These are phyloP conservation scores for Siderastrea radians DNA, from an alignment of 92 coral and sea anemone species.

Conservation along the genomic window DNA sequence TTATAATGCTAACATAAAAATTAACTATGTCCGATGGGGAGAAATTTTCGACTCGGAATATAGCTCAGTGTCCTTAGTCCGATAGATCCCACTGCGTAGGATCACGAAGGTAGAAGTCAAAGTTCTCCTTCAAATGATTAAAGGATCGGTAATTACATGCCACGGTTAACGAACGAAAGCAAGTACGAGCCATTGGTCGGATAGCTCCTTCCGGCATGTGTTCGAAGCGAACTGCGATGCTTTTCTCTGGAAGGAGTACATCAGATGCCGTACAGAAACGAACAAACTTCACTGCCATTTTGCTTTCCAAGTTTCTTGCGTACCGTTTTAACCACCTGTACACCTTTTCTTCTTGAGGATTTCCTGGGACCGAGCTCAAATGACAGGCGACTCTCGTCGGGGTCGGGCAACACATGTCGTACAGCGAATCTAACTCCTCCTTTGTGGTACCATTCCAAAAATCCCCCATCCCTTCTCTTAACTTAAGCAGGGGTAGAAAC, in stretches of 20 bases:
- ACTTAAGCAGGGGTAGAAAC: conserved; percentile 44
- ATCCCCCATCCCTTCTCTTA: conserved; percentile 7
- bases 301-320: conserved; percentile 26
- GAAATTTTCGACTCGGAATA: no score
- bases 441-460: conserved; percentile 27
- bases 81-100: conserved; percentile 53
- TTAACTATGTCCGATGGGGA: no score
- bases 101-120: conserved; percentile 50
- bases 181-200: conserved; percentile 52
- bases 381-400: conserved; percentile 12
- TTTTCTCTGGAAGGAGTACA: conserved; percentile 43
- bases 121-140: conserved; percentile 33
- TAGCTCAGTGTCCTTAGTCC: no score
- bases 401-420: conserved; percentile 46
- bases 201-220: conserved; percentile 51
- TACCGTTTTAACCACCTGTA: conserved; percentile 56
- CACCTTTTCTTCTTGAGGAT: conserved; percentile 1
- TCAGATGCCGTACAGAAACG: conserved; percentile 59
- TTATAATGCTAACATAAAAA: no score
- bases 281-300: conserved; percentile 41
- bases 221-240: conserved; percentile 41
- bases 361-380: conserved; percentile 1
- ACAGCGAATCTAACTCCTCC: conserved; percentile 47
- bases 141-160: no score
- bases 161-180: conserved; percentile 68